Conservation (phyloP, 2,113 vertebrate species). For the Corythornis vintsioides region DNA sequence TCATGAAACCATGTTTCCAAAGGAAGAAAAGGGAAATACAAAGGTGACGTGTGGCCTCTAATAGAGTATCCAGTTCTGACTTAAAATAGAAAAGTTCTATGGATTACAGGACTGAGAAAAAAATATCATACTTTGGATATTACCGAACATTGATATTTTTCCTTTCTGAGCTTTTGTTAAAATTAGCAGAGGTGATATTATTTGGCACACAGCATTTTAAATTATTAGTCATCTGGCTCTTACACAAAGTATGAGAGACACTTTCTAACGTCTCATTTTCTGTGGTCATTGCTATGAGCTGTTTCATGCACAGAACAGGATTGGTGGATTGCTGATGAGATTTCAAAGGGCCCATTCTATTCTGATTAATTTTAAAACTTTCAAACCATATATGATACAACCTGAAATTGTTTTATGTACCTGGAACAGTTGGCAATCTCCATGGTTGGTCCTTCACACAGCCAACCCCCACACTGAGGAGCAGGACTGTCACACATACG, state of each 20-base stretch:
- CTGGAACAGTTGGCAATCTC: slow-evolving; percentile 97
- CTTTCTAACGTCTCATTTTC: not conserved
- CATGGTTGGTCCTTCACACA: slow-evolving; percentile 87
- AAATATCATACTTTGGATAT: not conserved
- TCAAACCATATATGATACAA: not conserved
- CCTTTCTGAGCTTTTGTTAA: not conserved
- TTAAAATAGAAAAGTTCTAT: not conserved
- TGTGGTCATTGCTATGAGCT: not conserved
- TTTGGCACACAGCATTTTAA: not conserved
- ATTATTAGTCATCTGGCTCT: not conserved
- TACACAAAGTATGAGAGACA: not conserved
- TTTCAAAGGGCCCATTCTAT: not conserved
- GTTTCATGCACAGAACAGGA: not conserved
- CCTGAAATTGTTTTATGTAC: slow-evolving; percentile 62
- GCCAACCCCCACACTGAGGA: slow-evolving; percentile 90
- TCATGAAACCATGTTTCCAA: not conserved
- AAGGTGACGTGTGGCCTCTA: not conserved
- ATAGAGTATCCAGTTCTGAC: not conserved
- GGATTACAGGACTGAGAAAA: not conserved
- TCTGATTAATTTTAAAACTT: not conserved
- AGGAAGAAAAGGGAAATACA: not conserved
- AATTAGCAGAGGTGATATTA: not conserved
- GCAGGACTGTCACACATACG: slow-evolving; percentile 88
- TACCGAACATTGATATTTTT: not conserved
- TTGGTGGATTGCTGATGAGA: not conserved